A percentile compares a stretch with the other conserved stretches of the same genome.
These are phyloP conservation scores for Actinemys pallida DNA, from an alignment of 2,113 vertebrate species.

Conservation along the genomic window DNA sequence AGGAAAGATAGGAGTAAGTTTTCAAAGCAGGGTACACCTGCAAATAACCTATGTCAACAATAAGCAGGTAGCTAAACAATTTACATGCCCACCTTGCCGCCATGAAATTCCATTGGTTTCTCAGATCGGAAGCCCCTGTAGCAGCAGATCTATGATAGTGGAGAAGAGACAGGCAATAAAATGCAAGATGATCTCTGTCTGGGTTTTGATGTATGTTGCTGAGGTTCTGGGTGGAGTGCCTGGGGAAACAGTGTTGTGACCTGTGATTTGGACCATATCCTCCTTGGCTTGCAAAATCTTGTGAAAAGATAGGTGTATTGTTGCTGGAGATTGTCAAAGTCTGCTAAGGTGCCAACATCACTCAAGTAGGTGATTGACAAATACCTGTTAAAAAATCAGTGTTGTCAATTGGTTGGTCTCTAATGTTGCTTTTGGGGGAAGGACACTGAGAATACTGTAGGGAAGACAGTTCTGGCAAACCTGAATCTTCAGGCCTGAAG, in stretches of 20 bases:
- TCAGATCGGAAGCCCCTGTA: not conserved
- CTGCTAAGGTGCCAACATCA: not conserved
- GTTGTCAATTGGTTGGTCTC: no score
- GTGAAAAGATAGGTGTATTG: no score
- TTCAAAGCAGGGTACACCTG: not conserved
- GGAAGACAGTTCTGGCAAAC: no score
- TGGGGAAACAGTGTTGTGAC: not conserved
- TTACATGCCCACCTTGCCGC: not conserved
- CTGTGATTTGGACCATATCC: not conserved
- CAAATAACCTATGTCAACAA: not conserved
- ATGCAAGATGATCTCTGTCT: not conserved
- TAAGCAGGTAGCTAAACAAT: rapidly evolving
- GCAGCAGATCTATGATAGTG: not conserved
- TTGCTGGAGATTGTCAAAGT: not conserved
- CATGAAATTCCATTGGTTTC: not conserved
- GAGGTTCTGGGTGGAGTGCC: not conserved
- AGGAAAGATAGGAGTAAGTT: not conserved
- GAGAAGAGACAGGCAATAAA: not conserved
- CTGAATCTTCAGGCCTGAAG: no score
- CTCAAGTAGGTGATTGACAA: no score
- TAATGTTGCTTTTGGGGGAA: no score
- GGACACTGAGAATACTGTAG: no score
- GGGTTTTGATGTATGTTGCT: not conserved
- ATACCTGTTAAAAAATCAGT: no score
- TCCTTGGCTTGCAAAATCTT: rapidly evolving